Evolutionary conservation across 2,797 vertebrate species (phyloP).

Genomic region (Margarornis squamiger): DNA sequence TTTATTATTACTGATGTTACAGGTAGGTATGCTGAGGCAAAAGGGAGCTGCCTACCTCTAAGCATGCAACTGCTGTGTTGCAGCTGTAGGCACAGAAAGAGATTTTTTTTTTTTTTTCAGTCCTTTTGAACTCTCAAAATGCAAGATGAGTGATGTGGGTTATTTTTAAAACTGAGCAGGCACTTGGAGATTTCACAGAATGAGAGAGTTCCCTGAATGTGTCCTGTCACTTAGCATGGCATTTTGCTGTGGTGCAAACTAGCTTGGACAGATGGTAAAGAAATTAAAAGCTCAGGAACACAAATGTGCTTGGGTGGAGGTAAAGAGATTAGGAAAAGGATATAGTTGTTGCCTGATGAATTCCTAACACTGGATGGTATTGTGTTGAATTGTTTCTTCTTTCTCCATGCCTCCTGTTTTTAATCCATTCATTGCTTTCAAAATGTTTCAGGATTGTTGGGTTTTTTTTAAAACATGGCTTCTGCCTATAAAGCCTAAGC

Average conservation of each 20-base stretch:
- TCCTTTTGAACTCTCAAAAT: constrained; percentile 3
- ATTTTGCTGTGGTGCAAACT: constrained; percentile 17
- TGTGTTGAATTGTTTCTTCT: not conserved
- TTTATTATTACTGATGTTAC: not conserved
- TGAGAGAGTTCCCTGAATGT: constrained; percentile 26
- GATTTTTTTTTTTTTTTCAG: not conserved
- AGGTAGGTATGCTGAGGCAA: not conserved
- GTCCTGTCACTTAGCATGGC: constrained; percentile 21
- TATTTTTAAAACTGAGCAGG: constrained; percentile 43
- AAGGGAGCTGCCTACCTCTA: not conserved
- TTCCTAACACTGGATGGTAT: not conserved
- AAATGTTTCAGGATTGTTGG: not conserved
- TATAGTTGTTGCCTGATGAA: not conserved
- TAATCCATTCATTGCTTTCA: not conserved
- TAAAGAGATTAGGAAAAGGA: constrained; percentile 2
- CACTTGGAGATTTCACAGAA: constrained; percentile 27
- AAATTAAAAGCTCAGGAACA: constrained; percentile 27
- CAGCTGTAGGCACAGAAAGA: not conserved
- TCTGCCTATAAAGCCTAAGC: not conserved
- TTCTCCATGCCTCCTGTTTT: not conserved
- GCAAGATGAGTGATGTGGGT: not conserved
- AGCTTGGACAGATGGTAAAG: constrained; percentile 43
- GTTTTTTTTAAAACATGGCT: not conserved
- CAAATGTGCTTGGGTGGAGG: constrained; percentile 15
- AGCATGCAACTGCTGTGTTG: not conserved